phyloP scores from a whole-genome alignment of 2,113 vertebrate species.

The Myotis yumanensis region DNA sequence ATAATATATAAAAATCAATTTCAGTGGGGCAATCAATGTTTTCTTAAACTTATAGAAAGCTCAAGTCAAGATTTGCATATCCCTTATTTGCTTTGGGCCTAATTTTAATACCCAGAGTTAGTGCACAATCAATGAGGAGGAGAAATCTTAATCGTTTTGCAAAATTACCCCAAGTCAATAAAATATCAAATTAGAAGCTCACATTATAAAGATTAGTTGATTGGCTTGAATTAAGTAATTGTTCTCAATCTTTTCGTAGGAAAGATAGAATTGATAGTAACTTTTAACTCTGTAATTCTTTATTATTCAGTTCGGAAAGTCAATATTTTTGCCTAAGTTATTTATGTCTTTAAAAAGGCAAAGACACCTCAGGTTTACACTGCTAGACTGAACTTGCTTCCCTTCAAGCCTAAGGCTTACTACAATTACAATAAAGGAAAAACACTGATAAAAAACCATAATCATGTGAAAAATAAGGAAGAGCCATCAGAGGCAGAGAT shows the following conservation, averaged over 20 bases:
- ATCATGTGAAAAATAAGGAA: background rate
- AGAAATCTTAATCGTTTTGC: background rate
- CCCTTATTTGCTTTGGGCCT: background rate
- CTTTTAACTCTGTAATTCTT: background rate
- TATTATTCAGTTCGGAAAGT: background rate
- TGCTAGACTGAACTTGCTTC: background rate
- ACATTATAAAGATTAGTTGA: background rate
- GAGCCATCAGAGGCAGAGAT: background rate
- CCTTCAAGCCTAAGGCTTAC: background rate
- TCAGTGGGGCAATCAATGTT: background rate
- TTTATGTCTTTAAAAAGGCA: background rate
- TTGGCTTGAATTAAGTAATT: background rate
- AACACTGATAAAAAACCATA: background rate
- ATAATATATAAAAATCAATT: background rate
- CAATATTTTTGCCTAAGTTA: background rate
- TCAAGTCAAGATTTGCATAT: background rate
- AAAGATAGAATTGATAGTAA: background rate
- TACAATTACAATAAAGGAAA: background rate
- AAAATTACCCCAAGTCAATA: background rate
- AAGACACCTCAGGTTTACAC: background rate
- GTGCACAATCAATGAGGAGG: background rate
- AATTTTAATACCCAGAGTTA: background rate
- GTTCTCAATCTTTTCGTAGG: background rate
- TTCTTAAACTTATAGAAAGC: background rate
- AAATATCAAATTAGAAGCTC: background rate